Percentiles rank a stretch among this genome's conserved stretches.
phyloP scores from a whole-genome alignment of 2,113 vertebrate species.

The Lepisosteus oculatus region DNA sequence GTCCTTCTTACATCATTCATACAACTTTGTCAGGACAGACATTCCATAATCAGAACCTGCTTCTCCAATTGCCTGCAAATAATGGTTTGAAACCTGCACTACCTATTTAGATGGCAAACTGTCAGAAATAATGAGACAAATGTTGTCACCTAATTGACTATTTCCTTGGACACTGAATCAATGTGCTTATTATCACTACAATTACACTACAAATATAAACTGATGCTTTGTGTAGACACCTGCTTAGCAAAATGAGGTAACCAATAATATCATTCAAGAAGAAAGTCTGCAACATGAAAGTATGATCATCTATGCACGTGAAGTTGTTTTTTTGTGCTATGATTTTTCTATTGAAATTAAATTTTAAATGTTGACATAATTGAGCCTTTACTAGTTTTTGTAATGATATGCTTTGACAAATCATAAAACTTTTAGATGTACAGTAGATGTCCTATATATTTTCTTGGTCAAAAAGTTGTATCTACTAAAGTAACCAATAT shows the following conservation, averaged over 20 bases:
- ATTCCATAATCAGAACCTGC: constrained; percentile 51
- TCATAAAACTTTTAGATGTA: too few species aligned
- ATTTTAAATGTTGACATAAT: too few species aligned
- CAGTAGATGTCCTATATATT: too few species aligned
- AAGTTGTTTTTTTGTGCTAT: too few species aligned
- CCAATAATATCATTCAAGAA: constrained; percentile 36
- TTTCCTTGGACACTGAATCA: constrained; percentile 88
- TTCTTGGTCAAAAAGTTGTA: too few species aligned
- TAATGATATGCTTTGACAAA: too few species aligned
- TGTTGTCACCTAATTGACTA: constrained; percentile 82
- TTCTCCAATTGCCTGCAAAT: constrained; percentile 68
- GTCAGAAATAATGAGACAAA: constrained; percentile 90
- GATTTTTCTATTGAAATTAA: too few species aligned
- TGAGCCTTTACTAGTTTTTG: too few species aligned
- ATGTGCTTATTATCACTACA: constrained; percentile 87
- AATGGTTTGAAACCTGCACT: constrained; percentile 65
- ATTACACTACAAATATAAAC: constrained; percentile 89
- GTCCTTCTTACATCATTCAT: constrained; percentile 66
- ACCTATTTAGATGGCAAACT: constrained; percentile 75
- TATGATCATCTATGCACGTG: too few species aligned
- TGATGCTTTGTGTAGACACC: constrained; percentile 79
- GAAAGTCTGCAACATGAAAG: too few species aligned
- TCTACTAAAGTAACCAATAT: too few species aligned
- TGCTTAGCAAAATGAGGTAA: constrained; percentile 73
- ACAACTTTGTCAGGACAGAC: constrained; percentile 57